Conservation (phyloP, 2,797 vertebrate species). For the Bryconaethiops microstoma region DNA sequence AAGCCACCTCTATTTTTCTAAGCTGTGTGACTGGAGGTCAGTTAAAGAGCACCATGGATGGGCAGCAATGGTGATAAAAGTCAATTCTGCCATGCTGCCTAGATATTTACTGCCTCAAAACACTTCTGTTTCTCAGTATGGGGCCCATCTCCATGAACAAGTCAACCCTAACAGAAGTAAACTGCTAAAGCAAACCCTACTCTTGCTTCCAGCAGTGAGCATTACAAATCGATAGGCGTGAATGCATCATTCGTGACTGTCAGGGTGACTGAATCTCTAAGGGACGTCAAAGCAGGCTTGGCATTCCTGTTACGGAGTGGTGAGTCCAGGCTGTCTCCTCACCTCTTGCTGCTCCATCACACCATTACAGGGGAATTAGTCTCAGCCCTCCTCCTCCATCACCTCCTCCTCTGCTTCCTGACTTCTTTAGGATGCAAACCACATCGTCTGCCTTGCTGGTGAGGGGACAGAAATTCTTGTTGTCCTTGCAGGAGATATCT, state of each 20-base stretch:
- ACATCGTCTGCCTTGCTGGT: conserved; percentile 4
- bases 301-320: conserved; percentile 45
- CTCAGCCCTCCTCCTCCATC: conserved; percentile 43
- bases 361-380: conserved; percentile 64
- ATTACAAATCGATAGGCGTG: conserved; percentile 57
- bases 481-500: conserved; percentile 40
- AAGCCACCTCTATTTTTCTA: conserved; percentile 9
- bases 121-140: conserved; percentile 3
- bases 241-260: conserved; percentile 34
- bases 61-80: neutral
- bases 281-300: conserved; percentile 30
- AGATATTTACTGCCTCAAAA: neutral
- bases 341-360: conserved; percentile 46
- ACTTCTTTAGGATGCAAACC: conserved; percentile 25
- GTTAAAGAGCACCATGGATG: neutral
- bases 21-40: neutral
- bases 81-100: neutral
- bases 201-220: conserved; percentile 19
- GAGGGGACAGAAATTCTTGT: conserved; percentile 17
- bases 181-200: conserved; percentile 2
- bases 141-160: neutral
- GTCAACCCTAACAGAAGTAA: conserved; percentile 2
- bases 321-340: conserved; percentile 21
- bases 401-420: neutral
- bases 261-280: conserved; percentile 51